A percentile compares a stretch with the other conserved stretches of the same genome.
These are phyloP conservation scores for Calameuta filiformis DNA, from an alignment of 2,888 invertebrate genomes.

Conservation along the genomic window DNA sequence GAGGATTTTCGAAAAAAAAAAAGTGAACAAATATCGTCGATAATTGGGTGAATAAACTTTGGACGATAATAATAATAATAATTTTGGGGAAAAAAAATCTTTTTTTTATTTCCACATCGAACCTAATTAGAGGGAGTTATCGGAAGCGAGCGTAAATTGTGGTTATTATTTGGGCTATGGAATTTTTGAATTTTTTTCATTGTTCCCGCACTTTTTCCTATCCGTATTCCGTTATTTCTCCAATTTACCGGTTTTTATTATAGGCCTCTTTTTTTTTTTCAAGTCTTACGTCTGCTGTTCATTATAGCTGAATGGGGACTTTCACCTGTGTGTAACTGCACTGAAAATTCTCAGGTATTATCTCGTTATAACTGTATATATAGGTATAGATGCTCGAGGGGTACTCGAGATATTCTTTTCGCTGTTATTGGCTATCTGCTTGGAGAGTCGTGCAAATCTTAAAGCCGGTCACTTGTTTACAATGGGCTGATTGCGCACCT, in stretches of 20 bases:
- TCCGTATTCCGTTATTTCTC: neutral
- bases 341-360: neutral
- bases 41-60: neutral
- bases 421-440: neutral
- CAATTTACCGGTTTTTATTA: neutral
- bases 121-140: neutral
- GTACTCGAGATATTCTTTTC: neutral
- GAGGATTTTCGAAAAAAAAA: neutral
- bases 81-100: neutral
- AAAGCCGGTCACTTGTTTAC: neutral
- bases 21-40: neutral
- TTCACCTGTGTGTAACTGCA: neutral
- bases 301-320: neutral
- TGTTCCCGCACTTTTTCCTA: neutral
- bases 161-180: neutral
- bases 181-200: neutral
- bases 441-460: neutral
- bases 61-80: too few species aligned
- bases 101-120: neutral
- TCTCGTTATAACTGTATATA: neutral
- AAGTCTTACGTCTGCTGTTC: neutral
- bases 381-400: neutral
- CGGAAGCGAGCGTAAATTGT: neutral
- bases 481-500: neutral
- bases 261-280: neutral